Conservation (phyloP, 2,113 vertebrate genomes). For the Callipepla squamata region DNA sequence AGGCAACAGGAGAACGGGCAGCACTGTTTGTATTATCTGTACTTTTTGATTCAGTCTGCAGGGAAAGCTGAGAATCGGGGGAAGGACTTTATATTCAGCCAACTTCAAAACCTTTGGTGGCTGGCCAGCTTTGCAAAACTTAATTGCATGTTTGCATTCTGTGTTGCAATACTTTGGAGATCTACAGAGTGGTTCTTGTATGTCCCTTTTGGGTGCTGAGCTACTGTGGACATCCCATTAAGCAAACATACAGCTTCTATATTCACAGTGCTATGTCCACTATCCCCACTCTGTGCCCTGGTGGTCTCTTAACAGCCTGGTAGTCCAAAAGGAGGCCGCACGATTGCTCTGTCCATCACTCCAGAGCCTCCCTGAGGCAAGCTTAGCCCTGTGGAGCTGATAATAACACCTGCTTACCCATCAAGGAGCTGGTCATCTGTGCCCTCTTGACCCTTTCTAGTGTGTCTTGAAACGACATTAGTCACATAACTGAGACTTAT, state of each 20-base stretch:
- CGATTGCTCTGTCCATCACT: not conserved
- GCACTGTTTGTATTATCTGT: conserved; percentile 26
- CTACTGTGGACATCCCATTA: not conserved
- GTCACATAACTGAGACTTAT: not conserved
- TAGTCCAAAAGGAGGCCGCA: not conserved
- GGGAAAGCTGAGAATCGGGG: conserved; percentile 34
- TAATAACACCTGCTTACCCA: not conserved
- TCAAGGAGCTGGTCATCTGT: not conserved
- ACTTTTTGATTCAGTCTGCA: conserved; percentile 17
- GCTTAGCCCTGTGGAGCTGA: not conserved
- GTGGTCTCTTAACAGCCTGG: not conserved
- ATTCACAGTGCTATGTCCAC: rapidly evolving
- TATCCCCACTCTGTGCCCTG: rapidly evolving
- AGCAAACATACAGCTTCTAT: not conserved
- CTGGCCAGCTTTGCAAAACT: conserved; percentile 43
- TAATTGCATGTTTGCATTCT: conserved; percentile 15
- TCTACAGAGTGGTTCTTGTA: not conserved
- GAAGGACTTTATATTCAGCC: conserved; percentile 60
- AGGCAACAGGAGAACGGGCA: conserved; percentile 6
- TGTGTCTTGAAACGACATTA: not conserved
- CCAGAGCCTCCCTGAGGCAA: not conserved
- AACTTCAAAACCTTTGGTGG: conserved; percentile 45
- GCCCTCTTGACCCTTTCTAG: not conserved
- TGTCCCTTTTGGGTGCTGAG: not conserved
- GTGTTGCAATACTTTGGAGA: conserved; percentile 28